phyloP scores from a whole-genome alignment of 2,113 vertebrate species.

The Lethenteron reissneri region DNA sequence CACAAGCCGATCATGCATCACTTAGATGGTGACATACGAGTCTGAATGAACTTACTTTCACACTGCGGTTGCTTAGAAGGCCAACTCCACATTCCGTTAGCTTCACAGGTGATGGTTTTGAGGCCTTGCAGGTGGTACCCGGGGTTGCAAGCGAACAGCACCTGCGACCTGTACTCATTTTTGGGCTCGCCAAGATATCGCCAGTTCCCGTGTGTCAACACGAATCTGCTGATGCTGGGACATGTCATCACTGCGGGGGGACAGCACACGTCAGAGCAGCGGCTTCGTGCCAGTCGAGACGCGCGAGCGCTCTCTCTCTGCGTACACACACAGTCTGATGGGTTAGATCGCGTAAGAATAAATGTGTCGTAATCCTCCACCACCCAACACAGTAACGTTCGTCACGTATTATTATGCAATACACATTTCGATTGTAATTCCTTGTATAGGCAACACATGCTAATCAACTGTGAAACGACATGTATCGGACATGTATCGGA shows the following conservation, averaged over 20 bases:
- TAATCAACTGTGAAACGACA: no score
- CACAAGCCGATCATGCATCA: no score
- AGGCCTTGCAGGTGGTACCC: conserved; percentile 84
- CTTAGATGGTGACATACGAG: not conserved
- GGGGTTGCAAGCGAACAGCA: conserved; percentile 83
- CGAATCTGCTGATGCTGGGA: conserved; percentile 50
- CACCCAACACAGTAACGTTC: no score
- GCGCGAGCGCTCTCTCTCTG: no score
- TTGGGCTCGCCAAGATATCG: conserved; percentile 67
- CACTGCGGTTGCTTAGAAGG: conserved; percentile 54
- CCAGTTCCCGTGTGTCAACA: conserved; percentile 74
- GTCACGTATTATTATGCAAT: no score
- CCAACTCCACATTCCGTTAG: conserved; percentile 67
- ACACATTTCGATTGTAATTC: no score
- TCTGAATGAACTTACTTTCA: conserved; percentile 35
- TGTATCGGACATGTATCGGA: no score
- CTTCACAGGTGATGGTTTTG: conserved; percentile 62
- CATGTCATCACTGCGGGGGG: conserved; percentile 46
- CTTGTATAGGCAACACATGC: no score
- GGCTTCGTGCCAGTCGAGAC: not conserved
- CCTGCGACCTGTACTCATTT: conserved; percentile 65
- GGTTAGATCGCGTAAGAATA: no score
- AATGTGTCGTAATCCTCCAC: no score
- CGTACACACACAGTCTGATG: no score
- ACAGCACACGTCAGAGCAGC: not conserved